Evolutionary conservation across 2,888 invertebrate genomes (phyloP).

Genomic region (Andrena minutula): DNA sequence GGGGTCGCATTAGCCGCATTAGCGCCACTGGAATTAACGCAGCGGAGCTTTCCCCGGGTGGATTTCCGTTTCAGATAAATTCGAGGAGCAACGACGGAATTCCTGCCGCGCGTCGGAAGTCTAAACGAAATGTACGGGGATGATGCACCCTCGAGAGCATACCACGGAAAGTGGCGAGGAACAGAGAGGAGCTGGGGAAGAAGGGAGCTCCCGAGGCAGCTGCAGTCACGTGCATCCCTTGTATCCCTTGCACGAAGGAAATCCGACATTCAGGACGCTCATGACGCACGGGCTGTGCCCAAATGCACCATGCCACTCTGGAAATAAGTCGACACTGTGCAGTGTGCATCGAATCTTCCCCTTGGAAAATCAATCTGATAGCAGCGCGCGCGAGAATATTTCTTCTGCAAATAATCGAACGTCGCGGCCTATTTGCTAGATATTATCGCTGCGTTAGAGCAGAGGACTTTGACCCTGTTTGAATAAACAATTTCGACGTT

Average conservation of each 20-base stretch:
- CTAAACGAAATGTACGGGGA: conserved; percentile 59
- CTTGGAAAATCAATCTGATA: too few relatives aligned
- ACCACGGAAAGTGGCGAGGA: not conserved
- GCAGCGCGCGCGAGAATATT: too few relatives aligned
- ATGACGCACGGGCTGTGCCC: not conserved
- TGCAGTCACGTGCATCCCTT: conserved; percentile 7
- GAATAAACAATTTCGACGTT: too few relatives aligned
- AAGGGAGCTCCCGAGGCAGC: not conserved
- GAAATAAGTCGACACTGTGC: too few relatives aligned
- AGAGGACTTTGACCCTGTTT: too few relatives aligned
- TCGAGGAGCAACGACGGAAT: conserved; percentile 56
- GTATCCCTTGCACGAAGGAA: conserved; percentile 11
- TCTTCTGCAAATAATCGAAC: too few relatives aligned
- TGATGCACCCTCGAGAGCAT: conserved; percentile 29
- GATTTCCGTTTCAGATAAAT: conserved; percentile 64
- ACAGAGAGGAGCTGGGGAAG: not conserved
- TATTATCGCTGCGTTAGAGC: too few relatives aligned
- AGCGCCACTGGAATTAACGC: conserved; percentile 31
- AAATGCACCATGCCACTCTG: too few relatives aligned
- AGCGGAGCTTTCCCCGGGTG: conserved; percentile 18
- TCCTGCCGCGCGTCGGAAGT: conserved; percentile 57
- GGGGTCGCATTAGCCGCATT: conserved; percentile 20
- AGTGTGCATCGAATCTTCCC: too few relatives aligned
- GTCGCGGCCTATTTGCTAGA: too few relatives aligned
- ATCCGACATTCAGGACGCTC: conserved; percentile 4